Conservation (phyloP, 2,888 invertebrate genomes). For the Carpatolechia fugitivella region DNA sequence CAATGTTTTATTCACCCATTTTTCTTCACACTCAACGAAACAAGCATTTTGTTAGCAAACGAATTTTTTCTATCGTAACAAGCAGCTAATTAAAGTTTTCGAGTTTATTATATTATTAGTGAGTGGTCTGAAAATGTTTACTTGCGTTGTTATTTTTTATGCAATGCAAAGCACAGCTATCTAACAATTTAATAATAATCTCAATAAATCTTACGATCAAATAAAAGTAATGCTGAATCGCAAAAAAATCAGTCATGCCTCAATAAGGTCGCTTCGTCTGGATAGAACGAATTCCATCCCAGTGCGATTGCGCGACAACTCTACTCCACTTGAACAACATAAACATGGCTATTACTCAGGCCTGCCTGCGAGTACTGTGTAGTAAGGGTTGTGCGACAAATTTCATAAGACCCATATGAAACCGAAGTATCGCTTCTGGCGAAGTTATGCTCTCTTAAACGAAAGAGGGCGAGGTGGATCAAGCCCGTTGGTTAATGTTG, state of each 20-base stretch:
- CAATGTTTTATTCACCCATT: no score
- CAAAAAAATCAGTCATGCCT: slow-evolving; percentile 1
- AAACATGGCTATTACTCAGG: slow-evolving; percentile 19
- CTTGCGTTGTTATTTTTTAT: no score
- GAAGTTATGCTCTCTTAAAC: not conserved
- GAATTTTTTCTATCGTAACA: no score
- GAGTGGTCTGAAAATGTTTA: no score
- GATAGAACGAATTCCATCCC: slow-evolving; percentile 19
- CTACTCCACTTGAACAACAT: slow-evolving; percentile 17
- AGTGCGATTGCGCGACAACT: slow-evolving; percentile 22
- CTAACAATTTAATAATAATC: no score
- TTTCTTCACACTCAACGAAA: no score
- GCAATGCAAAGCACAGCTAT: no score
- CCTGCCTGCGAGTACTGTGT: not conserved
- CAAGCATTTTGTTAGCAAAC: no score
- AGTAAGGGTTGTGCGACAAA: not conserved
- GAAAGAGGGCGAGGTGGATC: slow-evolving; percentile 34
- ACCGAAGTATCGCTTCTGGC: not conserved
- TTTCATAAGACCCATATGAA: not conserved
- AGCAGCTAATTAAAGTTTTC: no score
- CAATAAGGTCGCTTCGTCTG: slow-evolving; percentile 22
- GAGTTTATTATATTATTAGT: no score
- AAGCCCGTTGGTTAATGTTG: slow-evolving; percentile 22
- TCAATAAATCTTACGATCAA: no score
- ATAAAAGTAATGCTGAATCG: no score